Conservation (phyloP, 1,140 invertebrate genomes). For the Hylyphantes graminicola region DNA sequence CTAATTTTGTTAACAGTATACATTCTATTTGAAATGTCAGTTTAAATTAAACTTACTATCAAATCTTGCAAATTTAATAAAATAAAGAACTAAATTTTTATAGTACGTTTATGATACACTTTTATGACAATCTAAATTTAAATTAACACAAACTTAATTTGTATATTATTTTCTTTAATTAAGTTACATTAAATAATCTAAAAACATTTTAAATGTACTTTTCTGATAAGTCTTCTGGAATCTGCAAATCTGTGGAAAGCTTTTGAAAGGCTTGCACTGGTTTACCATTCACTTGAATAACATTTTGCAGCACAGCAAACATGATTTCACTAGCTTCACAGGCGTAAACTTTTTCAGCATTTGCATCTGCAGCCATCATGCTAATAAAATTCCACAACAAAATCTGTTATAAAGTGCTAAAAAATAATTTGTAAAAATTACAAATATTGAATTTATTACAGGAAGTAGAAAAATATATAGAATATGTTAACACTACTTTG, state of each 20-base stretch:
- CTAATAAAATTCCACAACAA: constrained; percentile 66
- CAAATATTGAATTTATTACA: constrained; percentile 1
- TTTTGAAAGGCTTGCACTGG: constrained; percentile 67
- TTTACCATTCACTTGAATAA: constrained; percentile 71
- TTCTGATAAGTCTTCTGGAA: constrained; percentile 72
- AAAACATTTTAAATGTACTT: constrained; percentile 64
- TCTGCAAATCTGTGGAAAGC: constrained; percentile 71
- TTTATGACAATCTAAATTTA: too few species aligned
- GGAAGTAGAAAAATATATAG: neutral
- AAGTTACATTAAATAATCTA: neutral
- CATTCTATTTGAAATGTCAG: too few species aligned
- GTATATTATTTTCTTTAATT: too few species aligned
- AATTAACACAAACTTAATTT: too few species aligned
- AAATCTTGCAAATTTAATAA: too few species aligned
- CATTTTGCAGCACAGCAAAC: constrained; percentile 72
- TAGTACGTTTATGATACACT: too few species aligned
- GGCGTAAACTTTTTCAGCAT: constrained; percentile 73
- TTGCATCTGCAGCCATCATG: constrained; percentile 74
- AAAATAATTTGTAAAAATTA: neutral
- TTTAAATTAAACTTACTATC: too few species aligned
- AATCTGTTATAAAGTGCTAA: neutral
- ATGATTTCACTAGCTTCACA: constrained; percentile 77
- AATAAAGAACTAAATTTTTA: too few species aligned
- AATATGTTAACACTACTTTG: neutral
- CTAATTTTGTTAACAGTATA: too few species aligned